phyloP scores from a whole-genome alignment of 1,140 invertebrate genomes.

The Telenomus remus region DNA sequence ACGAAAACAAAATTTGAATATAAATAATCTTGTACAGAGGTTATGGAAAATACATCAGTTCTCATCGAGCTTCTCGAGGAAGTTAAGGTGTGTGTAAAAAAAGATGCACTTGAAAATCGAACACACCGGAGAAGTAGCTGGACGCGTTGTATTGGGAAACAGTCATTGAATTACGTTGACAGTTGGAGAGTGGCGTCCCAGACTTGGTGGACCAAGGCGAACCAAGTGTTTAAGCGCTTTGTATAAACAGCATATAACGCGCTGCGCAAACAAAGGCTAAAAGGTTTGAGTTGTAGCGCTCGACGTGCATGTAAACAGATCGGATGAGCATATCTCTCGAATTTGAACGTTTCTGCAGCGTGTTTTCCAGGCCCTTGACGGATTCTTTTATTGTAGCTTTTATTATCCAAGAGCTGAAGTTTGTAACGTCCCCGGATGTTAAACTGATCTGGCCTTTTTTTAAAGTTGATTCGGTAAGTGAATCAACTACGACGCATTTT shows the following conservation, averaged over 20 bases:
- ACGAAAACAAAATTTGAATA: too few relatives aligned
- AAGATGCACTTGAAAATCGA: slow-evolving; percentile 21
- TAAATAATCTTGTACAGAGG: neutral
- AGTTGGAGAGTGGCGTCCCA: slow-evolving; percentile 34
- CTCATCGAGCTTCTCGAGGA: slow-evolving; percentile 22
- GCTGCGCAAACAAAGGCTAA: slow-evolving; percentile 71
- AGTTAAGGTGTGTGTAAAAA: slow-evolving; percentile 26
- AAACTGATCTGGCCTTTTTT: slow-evolving; percentile 15
- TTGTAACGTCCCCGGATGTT: slow-evolving; percentile 25
- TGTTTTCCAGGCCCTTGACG: slow-evolving; percentile 16
- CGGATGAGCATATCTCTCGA: slow-evolving; percentile 13
- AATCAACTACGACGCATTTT: too few relatives aligned
- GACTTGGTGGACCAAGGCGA: slow-evolving; percentile 27
- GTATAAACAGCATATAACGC: slow-evolving; percentile 73
- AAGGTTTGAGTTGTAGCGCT: slow-evolving; percentile 74
- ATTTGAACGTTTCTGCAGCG: slow-evolving; percentile 9
- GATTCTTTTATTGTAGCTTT: slow-evolving; percentile 15
- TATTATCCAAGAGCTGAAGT: slow-evolving; percentile 7
- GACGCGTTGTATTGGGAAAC: slow-evolving; percentile 42
- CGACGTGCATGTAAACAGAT: slow-evolving; percentile 68
- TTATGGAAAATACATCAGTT: slow-evolving; percentile 18
- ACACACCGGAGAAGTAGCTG: slow-evolving; percentile 37
- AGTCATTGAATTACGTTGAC: slow-evolving; percentile 51
- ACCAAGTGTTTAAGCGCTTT: slow-evolving; percentile 70
- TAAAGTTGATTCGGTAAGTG: neutral